Evolutionary conservation across 1,140 invertebrate genomes (phyloP).

Genomic region (Drosophila albomicans): DNA sequence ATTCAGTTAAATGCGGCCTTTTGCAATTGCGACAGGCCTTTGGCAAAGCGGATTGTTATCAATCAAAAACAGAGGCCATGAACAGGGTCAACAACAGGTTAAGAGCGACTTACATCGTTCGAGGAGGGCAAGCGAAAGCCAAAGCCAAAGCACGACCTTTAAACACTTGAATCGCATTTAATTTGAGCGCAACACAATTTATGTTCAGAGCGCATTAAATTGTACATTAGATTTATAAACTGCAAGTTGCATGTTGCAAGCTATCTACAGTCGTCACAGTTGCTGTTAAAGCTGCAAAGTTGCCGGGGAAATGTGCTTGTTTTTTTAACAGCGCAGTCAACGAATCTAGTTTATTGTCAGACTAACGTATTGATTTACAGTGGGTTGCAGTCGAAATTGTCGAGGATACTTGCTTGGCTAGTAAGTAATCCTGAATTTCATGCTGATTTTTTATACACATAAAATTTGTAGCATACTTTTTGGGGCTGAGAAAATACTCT

Average conservation of each 20-base stretch:
- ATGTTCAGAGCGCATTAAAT: background rate
- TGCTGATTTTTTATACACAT: too few species aligned
- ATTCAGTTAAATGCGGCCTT: slow-evolving; percentile 17
- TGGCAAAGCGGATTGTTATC: slow-evolving; percentile 66
- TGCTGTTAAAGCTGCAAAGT: slow-evolving; percentile 1
- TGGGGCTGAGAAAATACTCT: background rate
- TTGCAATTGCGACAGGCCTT: slow-evolving; percentile 33
- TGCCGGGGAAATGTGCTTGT: background rate
- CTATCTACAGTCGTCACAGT: background rate
- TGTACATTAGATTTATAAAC: background rate
- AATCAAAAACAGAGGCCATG: slow-evolving; percentile 46
- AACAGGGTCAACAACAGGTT: background rate
- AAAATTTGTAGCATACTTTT: slow-evolving; percentile 3
- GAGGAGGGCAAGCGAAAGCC: background rate
- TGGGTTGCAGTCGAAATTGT: background rate
- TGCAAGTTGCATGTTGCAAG: background rate
- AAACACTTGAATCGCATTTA: background rate
- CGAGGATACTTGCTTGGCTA: too few species aligned
- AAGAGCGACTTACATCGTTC: background rate
- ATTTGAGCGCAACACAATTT: background rate
- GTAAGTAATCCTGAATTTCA: background rate
- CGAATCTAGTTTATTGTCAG: background rate
- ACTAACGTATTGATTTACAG: background rate
- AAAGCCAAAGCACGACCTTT: background rate
- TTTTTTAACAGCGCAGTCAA: background rate